A percentile compares a stretch with the other conserved stretches of the same genome.
Evolutionary conservation across 2,888 invertebrate species (phyloP).

Genomic region (Ernsta delagoae): DNA sequence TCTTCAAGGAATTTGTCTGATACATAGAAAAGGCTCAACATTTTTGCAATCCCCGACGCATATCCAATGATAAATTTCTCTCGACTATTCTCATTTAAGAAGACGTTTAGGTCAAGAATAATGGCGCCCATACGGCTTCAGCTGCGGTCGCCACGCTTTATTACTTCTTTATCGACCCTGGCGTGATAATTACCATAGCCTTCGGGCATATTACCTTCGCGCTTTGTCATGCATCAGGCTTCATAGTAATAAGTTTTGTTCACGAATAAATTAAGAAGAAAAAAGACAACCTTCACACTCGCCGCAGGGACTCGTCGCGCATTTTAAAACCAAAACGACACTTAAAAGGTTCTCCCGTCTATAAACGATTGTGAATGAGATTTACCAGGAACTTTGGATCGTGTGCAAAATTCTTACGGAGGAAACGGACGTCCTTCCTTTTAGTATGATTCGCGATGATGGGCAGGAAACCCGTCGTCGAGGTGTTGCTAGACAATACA

Average conservation of each 20-base stretch:
- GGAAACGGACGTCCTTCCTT: constrained; percentile 79
- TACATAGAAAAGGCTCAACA: too few species aligned
- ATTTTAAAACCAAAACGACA: constrained; percentile 39
- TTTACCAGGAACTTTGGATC: constrained; percentile 56
- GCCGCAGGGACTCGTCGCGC: constrained; percentile 1
- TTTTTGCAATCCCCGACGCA: constrained; percentile 35
- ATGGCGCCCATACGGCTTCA: constrained; percentile 62
- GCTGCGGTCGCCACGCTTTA: constrained; percentile 53
- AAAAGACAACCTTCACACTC: constrained; percentile 25
- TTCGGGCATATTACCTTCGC: constrained; percentile 53
- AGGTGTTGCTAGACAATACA: constrained; percentile 56
- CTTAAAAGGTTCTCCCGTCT: constrained; percentile 58
- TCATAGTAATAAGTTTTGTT: constrained; percentile 44
- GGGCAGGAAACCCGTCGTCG: constrained; percentile 67
- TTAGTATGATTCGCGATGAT: constrained; percentile 54
- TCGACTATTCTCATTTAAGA: constrained; percentile 62
- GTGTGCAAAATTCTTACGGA: constrained; percentile 65
- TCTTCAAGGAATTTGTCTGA: not conserved
- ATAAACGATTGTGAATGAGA: constrained; percentile 52
- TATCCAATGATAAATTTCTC: constrained; percentile 42
- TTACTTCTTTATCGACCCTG: constrained; percentile 53
- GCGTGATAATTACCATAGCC: constrained; percentile 52
- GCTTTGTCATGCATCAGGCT: constrained; percentile 51
- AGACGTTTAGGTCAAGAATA: constrained; percentile 62
- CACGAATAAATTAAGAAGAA: constrained; percentile 37